phyloP scores from a whole-genome alignment of 2,888 invertebrate genomes.

The Dasysyrphus albostriatus region DNA sequence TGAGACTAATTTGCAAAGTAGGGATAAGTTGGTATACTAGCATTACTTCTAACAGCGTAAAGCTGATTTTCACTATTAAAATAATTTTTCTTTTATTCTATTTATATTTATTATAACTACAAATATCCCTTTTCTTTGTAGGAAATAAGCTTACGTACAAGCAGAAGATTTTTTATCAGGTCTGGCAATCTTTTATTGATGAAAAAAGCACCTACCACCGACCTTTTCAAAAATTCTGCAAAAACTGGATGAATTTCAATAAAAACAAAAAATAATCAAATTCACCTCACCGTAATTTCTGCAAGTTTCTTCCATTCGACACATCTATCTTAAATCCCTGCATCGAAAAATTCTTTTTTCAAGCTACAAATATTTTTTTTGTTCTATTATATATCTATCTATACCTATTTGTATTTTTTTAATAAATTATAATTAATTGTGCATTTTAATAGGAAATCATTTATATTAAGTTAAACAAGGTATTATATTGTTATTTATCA shows the following conservation, averaged over 20 bases:
- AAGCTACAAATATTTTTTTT: background rate
- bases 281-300: background rate
- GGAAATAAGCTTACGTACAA: background rate
- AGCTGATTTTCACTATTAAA: no score
- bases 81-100: no score
- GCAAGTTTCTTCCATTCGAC: slow-evolving; percentile 20
- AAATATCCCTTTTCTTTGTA: background rate
- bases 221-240: background rate
- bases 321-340: background rate
- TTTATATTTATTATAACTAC: background rate
- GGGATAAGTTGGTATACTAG: no score
- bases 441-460: slow-evolving; percentile 50
- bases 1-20: no score
- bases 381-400: background rate
- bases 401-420: slow-evolving; percentile 11
- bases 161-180: background rate
- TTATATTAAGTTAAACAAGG: slow-evolving; percentile 38
- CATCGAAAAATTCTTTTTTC: background rate
- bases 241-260: background rate
- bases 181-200: background rate
- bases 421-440: slow-evolving; percentile 4
- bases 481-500: slow-evolving; percentile 32
- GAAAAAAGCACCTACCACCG: background rate
- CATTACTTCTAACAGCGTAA: no score
- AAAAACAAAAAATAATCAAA: background rate